Conservation (phyloP, 2,797 vertebrate species). For the Tapera naevia region DNA sequence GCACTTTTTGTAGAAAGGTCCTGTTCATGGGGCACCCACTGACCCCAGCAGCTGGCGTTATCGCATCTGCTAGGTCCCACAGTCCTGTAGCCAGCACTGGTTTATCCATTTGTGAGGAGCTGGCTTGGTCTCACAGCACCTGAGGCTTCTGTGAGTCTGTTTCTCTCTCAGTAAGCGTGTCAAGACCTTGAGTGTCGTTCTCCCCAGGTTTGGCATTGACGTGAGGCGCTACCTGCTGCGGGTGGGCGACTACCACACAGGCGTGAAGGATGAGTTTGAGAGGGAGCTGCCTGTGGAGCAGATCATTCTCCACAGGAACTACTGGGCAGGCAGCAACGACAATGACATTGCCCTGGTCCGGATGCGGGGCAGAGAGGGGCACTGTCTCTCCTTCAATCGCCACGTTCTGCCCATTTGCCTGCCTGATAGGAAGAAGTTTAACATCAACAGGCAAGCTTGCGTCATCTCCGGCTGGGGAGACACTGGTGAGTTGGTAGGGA, state of each 20-base stretch:
- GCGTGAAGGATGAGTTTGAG: conserved; percentile 86
- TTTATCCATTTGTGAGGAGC: not conserved
- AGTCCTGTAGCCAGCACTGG: not conserved
- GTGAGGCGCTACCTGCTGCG: conserved; percentile 82
- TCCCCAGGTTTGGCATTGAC: conserved; percentile 83
- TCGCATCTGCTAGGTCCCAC: not conserved
- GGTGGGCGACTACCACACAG: conserved; percentile 87
- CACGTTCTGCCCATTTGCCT: conserved; percentile 85
- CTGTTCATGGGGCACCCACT: not conserved
- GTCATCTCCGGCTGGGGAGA: conserved; percentile 89
- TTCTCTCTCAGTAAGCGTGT: not conserved
- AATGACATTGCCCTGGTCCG: conserved; percentile 88
- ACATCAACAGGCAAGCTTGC: conserved; percentile 76
- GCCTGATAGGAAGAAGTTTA: conserved; percentile 75
- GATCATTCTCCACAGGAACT: conserved; percentile 85
- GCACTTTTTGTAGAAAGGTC: not conserved
- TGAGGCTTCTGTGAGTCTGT: not conserved
- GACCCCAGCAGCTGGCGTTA: not conserved
- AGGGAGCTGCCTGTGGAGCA: conserved; percentile 81
- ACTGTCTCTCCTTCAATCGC: conserved; percentile 84
- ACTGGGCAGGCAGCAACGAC: conserved; percentile 83
- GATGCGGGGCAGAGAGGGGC: conserved; percentile 81
- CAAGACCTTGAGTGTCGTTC: not conserved
- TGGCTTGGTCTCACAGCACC: not conserved
- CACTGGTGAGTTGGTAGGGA: conserved; percentile 76